Evolutionary conservation across 2,797 vertebrate species (phyloP).

Genomic region (Glyptemys insculpta): DNA sequence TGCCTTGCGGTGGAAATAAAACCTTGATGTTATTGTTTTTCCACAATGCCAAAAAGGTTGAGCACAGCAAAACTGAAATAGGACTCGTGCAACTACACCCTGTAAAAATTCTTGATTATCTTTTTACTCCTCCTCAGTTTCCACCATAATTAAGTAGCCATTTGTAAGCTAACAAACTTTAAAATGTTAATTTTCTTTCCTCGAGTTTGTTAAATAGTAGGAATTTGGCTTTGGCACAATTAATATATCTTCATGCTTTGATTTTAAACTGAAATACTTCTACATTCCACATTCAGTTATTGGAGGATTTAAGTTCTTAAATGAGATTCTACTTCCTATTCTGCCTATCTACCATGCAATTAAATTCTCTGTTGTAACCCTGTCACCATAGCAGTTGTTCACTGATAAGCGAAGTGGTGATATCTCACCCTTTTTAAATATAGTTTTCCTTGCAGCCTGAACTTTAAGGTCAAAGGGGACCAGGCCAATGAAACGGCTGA

Average conservation of each 20-base stretch:
- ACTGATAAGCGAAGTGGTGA: not conserved
- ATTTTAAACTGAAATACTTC: constrained; percentile 14
- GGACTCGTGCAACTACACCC: not conserved
- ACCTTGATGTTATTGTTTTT: constrained; percentile 61
- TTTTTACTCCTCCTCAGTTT: not conserved
- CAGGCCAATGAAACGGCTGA: not conserved
- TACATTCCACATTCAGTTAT: not conserved
- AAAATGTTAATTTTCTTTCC: constrained; percentile 33
- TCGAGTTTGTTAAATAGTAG: not conserved
- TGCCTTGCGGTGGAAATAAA: constrained; percentile 66
- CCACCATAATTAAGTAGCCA: not conserved
- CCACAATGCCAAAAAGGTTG: not conserved
- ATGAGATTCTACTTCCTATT: constrained; percentile 43
- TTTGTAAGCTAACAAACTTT: constrained; percentile 14
- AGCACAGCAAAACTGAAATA: constrained; percentile 40
- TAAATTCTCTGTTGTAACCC: not conserved
- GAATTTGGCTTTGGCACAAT: not conserved
- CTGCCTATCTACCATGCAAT: not conserved
- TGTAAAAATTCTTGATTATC: constrained; percentile 45
- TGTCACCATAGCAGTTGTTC: not conserved
- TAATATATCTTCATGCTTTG: constrained; percentile 37
- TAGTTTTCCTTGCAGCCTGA: not conserved
- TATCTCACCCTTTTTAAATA: not conserved
- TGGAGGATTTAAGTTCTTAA: constrained; percentile 43
- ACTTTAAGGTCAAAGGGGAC: not conserved